phyloP scores from a whole-genome alignment of 2,113 vertebrate species.

The Heterochromis multidens region DNA sequence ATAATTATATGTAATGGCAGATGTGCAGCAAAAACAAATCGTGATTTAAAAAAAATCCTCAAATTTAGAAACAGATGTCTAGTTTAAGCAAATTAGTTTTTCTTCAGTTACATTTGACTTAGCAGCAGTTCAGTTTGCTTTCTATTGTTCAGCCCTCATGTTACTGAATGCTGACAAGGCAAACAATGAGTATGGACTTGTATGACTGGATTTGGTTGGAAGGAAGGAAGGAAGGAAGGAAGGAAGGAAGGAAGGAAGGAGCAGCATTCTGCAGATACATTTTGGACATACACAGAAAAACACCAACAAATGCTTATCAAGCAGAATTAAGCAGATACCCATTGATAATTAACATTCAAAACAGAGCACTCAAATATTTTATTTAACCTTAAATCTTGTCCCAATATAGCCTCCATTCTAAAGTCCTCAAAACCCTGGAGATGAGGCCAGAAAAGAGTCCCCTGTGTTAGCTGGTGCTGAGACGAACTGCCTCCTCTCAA shows the following conservation, averaged over 20 bases:
- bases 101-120: neutral
- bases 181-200: fast-evolving
- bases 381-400: neutral
- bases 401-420: neutral
- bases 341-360: neutral
- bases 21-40: no score
- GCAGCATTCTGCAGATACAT: neutral
- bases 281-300: neutral
- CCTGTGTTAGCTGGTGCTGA: no score
- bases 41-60: no score
- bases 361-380: neutral
- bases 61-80: no score
- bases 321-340: neutral
- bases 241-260: neutral
- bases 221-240: neutral
- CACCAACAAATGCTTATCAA: neutral
- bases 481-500: neutral
- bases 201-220: no score
- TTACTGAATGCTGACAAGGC: neutral
- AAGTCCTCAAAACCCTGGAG: neutral
- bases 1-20: no score
- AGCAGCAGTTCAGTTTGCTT: neutral
- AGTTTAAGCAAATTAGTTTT: neutral
- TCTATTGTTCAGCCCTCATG: neutral
- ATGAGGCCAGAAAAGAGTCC: neutral